A percentile compares a stretch with the other conserved stretches of the same genome.
These are phyloP conservation scores for Pogonocichla stellata DNA, from an alignment of 2,113 vertebrate genomes.

Conservation along the genomic window DNA sequence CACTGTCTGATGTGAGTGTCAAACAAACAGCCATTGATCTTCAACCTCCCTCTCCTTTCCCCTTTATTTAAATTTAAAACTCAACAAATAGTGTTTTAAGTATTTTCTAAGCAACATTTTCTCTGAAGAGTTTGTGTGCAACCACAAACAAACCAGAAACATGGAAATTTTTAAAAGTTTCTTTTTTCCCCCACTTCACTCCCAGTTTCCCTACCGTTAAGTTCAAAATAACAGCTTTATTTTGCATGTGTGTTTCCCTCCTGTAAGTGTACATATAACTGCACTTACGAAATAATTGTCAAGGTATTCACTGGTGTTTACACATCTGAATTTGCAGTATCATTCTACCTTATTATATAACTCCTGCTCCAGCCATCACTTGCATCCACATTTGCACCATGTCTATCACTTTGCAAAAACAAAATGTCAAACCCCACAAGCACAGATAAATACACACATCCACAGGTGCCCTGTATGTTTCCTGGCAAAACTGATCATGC, in stretches of 20 bases:
- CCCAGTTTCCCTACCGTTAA: not conserved
- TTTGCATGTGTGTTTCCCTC: not conserved
- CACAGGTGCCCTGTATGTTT: rapidly evolving
- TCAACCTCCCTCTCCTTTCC: not conserved
- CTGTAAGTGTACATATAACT: not conserved
- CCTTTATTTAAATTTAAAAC: not conserved
- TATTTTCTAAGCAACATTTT: not conserved
- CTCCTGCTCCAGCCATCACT: not conserved
- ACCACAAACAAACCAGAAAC: not conserved
- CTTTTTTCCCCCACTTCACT: not conserved
- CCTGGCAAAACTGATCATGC: not conserved
- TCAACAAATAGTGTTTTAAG: not conserved
- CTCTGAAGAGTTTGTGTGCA: not conserved
- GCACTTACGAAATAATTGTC: not conserved
- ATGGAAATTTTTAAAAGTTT: not conserved
- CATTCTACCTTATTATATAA: not conserved
- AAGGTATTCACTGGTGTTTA: not conserved
- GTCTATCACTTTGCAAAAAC: not conserved
- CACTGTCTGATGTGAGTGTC: not conserved
- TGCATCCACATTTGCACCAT: not conserved
- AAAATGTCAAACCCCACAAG: not conserved
- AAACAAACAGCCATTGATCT: not conserved
- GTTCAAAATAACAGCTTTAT: not conserved
- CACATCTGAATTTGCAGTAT: not conserved
- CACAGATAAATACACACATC: not conserved